phyloP scores from a whole-genome alignment of 2,113 vertebrate genomes.

The Tenebrosternarchus preto region DNA sequence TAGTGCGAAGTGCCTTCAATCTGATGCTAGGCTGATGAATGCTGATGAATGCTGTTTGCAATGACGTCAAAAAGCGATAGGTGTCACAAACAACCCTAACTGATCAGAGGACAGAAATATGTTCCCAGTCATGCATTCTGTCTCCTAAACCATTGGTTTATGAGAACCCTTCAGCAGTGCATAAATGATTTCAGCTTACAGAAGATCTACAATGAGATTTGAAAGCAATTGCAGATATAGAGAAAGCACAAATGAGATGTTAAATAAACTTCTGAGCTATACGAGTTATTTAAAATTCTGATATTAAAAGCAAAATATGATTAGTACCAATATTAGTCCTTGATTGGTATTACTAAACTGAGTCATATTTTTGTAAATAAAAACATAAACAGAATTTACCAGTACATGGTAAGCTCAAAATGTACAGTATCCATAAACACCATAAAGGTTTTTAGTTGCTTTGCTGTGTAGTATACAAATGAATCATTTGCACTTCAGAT shows the following conservation, averaged over 20 bases:
- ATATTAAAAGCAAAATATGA: background rate
- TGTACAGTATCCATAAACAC: background rate
- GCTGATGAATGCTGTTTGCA: slow-evolving; percentile 7
- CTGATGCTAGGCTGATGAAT: background rate
- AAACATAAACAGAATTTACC: background rate
- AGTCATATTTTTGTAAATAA: background rate
- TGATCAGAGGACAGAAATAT: slow-evolving; percentile 2
- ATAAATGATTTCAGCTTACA: background rate
- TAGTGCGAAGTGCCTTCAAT: background rate
- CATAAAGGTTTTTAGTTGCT: background rate
- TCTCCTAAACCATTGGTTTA: background rate
- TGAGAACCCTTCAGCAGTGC: background rate
- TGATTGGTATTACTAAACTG: no score
- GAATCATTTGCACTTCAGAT: background rate
- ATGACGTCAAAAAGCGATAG: slow-evolving; percentile 23
- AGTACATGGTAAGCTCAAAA: background rate
- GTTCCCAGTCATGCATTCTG: background rate
- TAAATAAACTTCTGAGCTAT: background rate
- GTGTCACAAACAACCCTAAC: slow-evolving; percentile 12
- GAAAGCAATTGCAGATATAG: background rate
- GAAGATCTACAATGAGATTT: background rate
- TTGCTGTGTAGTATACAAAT: background rate
- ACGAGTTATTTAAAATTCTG: background rate
- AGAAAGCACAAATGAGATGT: background rate
- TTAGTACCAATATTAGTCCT: background rate